phyloP scores from a whole-genome alignment of 92 coral and sea anemone species.

The Epizoanthus rinbou region DNA sequence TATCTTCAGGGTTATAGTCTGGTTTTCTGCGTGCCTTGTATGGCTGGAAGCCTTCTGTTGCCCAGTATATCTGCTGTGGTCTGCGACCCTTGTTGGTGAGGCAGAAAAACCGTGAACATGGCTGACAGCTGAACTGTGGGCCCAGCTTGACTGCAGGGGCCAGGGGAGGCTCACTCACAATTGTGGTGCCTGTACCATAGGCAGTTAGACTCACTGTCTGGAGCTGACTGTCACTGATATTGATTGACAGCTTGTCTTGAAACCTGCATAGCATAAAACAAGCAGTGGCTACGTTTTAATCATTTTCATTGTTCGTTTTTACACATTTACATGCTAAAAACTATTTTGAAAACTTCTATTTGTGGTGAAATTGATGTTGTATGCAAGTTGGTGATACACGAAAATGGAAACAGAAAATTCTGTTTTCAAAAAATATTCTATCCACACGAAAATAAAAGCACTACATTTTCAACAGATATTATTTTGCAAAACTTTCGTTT shows the following conservation, averaged over 20 bases:
- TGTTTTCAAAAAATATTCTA: not conserved
- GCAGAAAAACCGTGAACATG: constrained; percentile 72
- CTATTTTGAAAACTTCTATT: too few species aligned
- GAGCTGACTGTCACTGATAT: constrained; percentile 87
- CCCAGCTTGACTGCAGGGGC: constrained; percentile 89
- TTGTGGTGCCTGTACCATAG: constrained; percentile 93
- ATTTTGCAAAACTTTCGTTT: too few species aligned
- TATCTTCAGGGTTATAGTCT: constrained; percentile 86
- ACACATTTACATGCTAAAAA: not conserved
- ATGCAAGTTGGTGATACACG: not conserved
- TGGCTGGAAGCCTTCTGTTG: constrained; percentile 91
- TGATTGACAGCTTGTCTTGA: constrained; percentile 89
- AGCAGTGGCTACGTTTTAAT: not conserved
- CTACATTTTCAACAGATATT: too few species aligned
- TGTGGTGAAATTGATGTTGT: not conserved
- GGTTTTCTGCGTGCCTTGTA: constrained; percentile 85
- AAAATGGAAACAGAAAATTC: not conserved
- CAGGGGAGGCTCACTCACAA: constrained; percentile 93
- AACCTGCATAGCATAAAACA: constrained; percentile 51
- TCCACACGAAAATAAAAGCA: not conserved
- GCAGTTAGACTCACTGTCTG: constrained; percentile 88
- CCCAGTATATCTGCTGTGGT: constrained; percentile 98
- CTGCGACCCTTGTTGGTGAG: constrained; percentile 90
- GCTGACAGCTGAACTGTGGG: constrained; percentile 96
- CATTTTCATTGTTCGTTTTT: not conserved